phyloP scores from a whole-genome alignment of 2,888 invertebrate genomes.

The Tenthredo amoena region DNA sequence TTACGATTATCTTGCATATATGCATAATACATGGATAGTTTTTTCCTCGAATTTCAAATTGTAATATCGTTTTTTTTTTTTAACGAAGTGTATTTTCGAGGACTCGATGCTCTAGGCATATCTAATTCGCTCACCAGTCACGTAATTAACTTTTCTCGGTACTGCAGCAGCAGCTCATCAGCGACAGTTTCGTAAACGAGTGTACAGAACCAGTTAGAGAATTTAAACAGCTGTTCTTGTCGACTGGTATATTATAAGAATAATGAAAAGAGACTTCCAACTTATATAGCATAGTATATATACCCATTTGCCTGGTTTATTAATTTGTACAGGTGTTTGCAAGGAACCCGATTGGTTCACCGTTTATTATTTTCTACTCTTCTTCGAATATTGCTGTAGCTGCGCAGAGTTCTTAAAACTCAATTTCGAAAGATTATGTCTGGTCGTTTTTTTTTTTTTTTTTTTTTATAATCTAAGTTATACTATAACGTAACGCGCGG shows the following conservation, averaged over 20 bases:
- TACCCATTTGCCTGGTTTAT: background rate
- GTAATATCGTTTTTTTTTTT: background rate
- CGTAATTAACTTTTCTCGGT: constrained; percentile 6
- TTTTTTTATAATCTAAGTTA: background rate
- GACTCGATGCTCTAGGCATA: background rate
- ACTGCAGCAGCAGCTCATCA: background rate
- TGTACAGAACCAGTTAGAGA: background rate
- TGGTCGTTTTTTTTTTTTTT: background rate
- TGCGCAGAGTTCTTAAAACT: background rate
- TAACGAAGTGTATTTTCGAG: background rate
- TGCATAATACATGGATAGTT: too few species aligned
- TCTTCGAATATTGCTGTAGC: background rate
- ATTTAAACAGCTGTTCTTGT: constrained; percentile 16
- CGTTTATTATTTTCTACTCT: background rate
- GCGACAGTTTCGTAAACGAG: constrained; percentile 2
- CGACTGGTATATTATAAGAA: background rate
- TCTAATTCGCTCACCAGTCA: background rate
- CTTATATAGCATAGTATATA: background rate
- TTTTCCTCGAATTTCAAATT: background rate
- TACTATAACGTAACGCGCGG: background rate
- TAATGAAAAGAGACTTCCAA: background rate
- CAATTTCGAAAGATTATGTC: background rate
- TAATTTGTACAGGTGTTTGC: background rate
- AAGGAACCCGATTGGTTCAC: background rate
- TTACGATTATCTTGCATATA: too few species aligned